A percentile compares a stretch with the other conserved stretches of the same genome.
Conservation (phyloP, 2,888 invertebrate genomes). For the Gerris lacustris region DNA sequence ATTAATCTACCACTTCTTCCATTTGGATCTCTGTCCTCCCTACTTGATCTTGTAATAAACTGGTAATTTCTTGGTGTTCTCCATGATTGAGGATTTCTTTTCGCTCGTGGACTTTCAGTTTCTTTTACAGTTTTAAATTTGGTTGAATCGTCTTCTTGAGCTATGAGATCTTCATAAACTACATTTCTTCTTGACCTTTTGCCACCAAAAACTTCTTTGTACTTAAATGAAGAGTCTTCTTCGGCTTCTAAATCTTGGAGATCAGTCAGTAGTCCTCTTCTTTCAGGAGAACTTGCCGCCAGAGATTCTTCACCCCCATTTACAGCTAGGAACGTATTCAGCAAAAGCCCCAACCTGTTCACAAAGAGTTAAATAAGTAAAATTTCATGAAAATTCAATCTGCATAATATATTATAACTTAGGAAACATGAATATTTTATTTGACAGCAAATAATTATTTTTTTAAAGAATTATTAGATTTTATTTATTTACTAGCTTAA, state of each 20-base stretch:
- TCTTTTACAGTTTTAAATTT: not conserved
- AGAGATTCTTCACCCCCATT: no score
- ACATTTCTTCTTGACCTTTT: not conserved
- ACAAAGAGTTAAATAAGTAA: no score
- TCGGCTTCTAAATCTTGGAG: not conserved
- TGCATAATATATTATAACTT: no score
- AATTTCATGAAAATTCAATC: no score
- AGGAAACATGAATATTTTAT: no score
- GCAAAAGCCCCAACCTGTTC: no score
- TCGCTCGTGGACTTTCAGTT: not conserved
- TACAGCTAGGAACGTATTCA: no score
- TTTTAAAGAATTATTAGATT: no score
- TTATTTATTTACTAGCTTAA: no score
- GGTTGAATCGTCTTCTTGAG: not conserved
- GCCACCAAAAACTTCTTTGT: not conserved
- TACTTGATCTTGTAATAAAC: not conserved
- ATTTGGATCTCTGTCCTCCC: not conserved
- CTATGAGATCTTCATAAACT: not conserved
- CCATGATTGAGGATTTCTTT: constrained; percentile 8
- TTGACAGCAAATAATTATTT: no score
- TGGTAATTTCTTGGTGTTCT: constrained; percentile 6
- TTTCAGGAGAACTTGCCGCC: not conserved
- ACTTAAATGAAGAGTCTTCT: not conserved
- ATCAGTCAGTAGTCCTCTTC: not conserved
- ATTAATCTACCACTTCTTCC: not conserved